Base-by-base conservation (phyloP, 2,113 vertebrate genomes). In the Plotosus lineatus region DNA sequence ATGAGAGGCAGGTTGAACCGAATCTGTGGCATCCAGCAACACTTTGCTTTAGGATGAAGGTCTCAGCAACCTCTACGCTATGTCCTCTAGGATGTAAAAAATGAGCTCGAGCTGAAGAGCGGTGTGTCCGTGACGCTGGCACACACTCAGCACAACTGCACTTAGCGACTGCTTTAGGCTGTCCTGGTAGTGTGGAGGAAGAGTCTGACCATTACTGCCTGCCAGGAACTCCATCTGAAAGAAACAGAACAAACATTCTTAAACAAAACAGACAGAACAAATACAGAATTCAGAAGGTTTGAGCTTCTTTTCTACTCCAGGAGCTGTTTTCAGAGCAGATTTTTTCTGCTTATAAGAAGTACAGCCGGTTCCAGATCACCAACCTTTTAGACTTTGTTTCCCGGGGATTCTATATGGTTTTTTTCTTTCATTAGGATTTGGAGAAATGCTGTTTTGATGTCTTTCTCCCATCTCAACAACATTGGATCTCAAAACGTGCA, bases 1-100 rank as follows among this genome's bases (percentile, higher is more conserved):
- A 42, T 51, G 46, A 55, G 42, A 46, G 26, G 65, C 77, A 6
- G 42, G 38, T 44, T 42, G 23, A 6, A 12, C 63, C n/a, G 63
- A n/a, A 12, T 44, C 40, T 26, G 46, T 33, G 31, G 46, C n/a
- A 61, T 44, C 53, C 55, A 61, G 55, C 23, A 76, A 55, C 55
- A 46, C 26, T 12, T 31, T 28, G 69, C 69, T 33, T 36, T 26
- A 42, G 42, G 79, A 65, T 14, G 10, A 33, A 58, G 40, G 55
- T 58, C 51, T 74, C 17, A 44, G 73, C 36, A 55, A 40, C 58
- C 3, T 80, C 87, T 94, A 99, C 73, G 95, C 95, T 88, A 98
- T 96, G 92, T 96, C 97, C 89, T 99, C 97, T 88, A 98, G 93
- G 89, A 99, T 97, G 93, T 98, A 98, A 91, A 99, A 98, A 90